Conservation (phyloP, 2,888 invertebrate genomes). For the Merodon equestris region DNA sequence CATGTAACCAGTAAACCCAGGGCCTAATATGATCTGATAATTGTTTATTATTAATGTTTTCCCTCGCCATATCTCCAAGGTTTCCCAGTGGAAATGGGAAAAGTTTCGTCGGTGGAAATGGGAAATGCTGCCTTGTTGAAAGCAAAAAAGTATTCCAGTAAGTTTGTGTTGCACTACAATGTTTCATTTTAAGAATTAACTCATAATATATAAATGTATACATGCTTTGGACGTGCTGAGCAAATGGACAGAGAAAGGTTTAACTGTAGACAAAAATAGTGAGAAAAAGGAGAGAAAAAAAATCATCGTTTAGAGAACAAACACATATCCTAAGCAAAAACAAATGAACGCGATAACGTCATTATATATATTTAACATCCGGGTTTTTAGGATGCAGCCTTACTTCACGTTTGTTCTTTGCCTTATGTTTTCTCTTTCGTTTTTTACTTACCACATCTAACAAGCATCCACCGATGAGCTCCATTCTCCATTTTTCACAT, state of each 20-base stretch:
- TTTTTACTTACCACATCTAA: not conserved
- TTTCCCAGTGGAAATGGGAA: slow-evolving; percentile 19
- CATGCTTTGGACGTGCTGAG: slow-evolving; percentile 6
- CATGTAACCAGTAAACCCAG: too few species aligned
- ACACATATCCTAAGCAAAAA: slow-evolving; percentile 41
- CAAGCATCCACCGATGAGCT: not conserved
- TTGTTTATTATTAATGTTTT: not conserved
- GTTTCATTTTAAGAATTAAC: slow-evolving; percentile 22
- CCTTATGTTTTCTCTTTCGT: not conserved
- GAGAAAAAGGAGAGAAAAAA: slow-evolving; percentile 10
- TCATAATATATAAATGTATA: too few species aligned
- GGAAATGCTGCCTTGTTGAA: slow-evolving; percentile 13
- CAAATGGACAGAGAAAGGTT: not conserved
- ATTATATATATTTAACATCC: slow-evolving; percentile 50
- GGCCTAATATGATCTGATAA: too few species aligned
- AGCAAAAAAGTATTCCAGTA: slow-evolving; percentile 29
- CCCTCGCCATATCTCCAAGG: not conserved
- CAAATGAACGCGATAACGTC: slow-evolving; percentile 49
- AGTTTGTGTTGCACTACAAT: slow-evolving; percentile 19
- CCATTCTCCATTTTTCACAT: not conserved
- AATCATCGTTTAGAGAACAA: slow-evolving; percentile 33
- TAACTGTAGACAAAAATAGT: not conserved
- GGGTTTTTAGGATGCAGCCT: slow-evolving; percentile 24
- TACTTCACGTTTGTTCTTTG: slow-evolving; percentile 16
- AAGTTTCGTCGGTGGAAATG: slow-evolving; percentile 15